Evolutionary conservation across 2,888 invertebrate species (phyloP), one percentile per base, ranked within the genome.

Genomic region (Aphidoletes aphidimyza): DNA sequence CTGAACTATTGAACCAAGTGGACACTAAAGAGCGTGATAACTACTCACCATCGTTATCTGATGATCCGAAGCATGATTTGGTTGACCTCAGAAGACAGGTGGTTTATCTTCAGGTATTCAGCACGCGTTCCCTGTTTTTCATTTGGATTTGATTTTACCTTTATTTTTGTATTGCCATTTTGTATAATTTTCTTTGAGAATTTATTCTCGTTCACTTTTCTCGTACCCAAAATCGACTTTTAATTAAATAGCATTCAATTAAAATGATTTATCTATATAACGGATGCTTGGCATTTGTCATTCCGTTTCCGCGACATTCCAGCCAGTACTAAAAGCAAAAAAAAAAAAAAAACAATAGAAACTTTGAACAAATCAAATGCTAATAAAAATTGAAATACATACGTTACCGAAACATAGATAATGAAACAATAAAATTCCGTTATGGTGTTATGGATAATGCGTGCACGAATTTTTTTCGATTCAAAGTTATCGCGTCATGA

Each of bases 21-120:
- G 89, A 89, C 86, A 89, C 89, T 87, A 89, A 88, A 88, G 90
- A 88, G 87, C 88, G 90, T 91, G 90, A 88, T 87, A 91, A 92
- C 89, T 90, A 92, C 88, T 91, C 92, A 88, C 92, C 92, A 88
- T 92, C 90, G 83, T 89, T 88, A 84, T 89, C 89, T 11, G 90
- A 91, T 88, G 90, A 92, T 89, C 92, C 92, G 88, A 91, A 92
- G 88, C 92, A 93, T 90, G 95, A 95, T 90, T 91, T 95, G 90
- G 92, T 94, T 54, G 96, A 96, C 91, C 92, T 96, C 90, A 92
- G 94, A 86, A 92, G 95, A 87, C 96, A 96, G 91, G 94, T 95
- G 88, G 91, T 95, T 89, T 95, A 94, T 90, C 92, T 95, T 89
- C 95, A 95, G 92, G 95, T 93, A 90, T 89, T 88, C 89, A 83